Evolutionary conservation across 2,888 invertebrate genomes (phyloP).

Genomic region (Pheosia tremula): DNA sequence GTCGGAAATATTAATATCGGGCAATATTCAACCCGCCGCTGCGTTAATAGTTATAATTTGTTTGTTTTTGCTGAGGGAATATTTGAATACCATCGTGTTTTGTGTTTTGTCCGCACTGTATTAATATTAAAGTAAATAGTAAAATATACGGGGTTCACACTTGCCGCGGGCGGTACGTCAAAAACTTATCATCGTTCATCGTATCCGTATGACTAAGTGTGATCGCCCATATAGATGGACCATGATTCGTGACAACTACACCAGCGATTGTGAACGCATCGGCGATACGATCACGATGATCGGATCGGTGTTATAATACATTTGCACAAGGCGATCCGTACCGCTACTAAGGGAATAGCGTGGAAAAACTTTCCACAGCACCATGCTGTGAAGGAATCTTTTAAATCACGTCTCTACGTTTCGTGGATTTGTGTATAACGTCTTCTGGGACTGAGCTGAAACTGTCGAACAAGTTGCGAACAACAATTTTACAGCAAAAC

Average conservation of each 20-base stretch:
- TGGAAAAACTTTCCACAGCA: constrained; percentile 28
- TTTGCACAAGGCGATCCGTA: constrained; percentile 14
- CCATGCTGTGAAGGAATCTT: constrained; percentile 37
- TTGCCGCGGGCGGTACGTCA: too few species aligned
- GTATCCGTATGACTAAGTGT: too few species aligned
- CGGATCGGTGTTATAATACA: too few species aligned
- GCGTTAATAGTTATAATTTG: constrained; percentile 73
- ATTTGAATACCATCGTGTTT: constrained; percentile 3
- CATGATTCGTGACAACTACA: too few species aligned
- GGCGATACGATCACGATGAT: too few species aligned
- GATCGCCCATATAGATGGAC: too few species aligned
- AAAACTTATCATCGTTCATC: too few species aligned
- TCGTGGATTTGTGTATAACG: constrained; percentile 39
- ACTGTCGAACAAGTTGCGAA: constrained; percentile 37
- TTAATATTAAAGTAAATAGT: too few species aligned
- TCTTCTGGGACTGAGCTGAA: constrained; percentile 35
- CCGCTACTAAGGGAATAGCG: constrained; percentile 21
- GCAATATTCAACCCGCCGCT: constrained; percentile 62
- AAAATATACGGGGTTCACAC: too few species aligned
- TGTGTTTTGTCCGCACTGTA: neutral
- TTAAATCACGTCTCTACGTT: constrained; percentile 32
- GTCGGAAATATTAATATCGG: constrained; percentile 80
- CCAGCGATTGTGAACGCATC: too few species aligned
- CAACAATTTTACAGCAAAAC: constrained; percentile 18
- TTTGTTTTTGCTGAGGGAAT: constrained; percentile 56